Evolutionary conservation across 2,113 vertebrate species (phyloP), one percentile per base, ranked within the genome.

Genomic region (Dromiciops gliroides): DNA sequence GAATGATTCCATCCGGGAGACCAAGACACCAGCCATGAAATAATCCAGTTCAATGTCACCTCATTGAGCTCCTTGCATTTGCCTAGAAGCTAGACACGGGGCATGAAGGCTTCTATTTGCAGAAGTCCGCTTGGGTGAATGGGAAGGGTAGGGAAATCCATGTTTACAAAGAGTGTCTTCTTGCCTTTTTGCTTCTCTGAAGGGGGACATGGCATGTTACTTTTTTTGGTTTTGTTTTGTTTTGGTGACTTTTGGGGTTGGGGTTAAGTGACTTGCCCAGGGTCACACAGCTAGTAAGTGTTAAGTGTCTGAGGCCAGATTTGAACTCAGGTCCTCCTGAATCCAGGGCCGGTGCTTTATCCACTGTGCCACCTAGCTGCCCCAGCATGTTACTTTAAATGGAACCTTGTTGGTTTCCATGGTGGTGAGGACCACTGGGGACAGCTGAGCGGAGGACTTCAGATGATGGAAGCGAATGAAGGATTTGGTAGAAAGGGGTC

Each of bases 1-100:
- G 60, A 37, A 16, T 25, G 26, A 25, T 14, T 14, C 10, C 5
- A 3, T 67, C 56, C 3, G 28, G 28, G 56, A 67, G 31, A 28
- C 4, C 1, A 23, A 56, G 53, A 28, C 8, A 0, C 28, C 4
- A 0, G 4, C 12, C 5, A 5, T 14, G n/a, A 6, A 60, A 60
- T 31, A 8, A 11, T 60, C 16, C 37, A n/a, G 51, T 22, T 83
- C 0, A 1, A 44, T 23, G n/a, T 75, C n/a, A 44, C 67, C 16
- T 44, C 7, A 2, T 8, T 83, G n/a, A 75, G 60, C 37, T 75
- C 37, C 12, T 19, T 75, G 60, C 37, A 19, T 75, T 37, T 75
- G 14, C 60, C 60, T 75, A n/a, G 37, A 75, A 75, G 37, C 19
- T 19, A 75, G 67, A 83, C 67, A 75, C 16, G 44, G n/a, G 19